Evolutionary conservation across 2,797 vertebrate genomes (phyloP).

Genomic region (Micropoecilia bifurca): DNA sequence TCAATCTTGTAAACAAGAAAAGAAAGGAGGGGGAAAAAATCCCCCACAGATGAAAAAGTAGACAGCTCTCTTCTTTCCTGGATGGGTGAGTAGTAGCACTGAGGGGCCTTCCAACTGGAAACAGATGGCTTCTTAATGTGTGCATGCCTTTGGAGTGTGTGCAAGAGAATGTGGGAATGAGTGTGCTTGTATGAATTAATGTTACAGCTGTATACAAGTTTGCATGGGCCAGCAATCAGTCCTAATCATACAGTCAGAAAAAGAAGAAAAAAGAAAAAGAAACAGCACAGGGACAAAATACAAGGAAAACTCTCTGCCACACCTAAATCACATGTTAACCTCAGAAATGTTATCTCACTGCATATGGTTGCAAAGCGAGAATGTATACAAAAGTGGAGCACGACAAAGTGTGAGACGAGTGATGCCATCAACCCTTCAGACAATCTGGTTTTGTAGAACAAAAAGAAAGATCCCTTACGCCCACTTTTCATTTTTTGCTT

Average conservation of each 20-base stretch:
- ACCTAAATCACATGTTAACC: constrained; percentile 39
- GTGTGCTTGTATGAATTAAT: constrained; percentile 44
- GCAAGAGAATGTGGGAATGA: constrained; percentile 37
- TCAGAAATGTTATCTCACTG: constrained; percentile 21
- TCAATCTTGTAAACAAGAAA: constrained; percentile 51
- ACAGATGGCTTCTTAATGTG: constrained; percentile 82
- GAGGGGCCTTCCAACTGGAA: constrained; percentile 80
- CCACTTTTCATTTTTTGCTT: constrained; percentile 47
- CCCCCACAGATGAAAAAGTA: constrained; percentile 69
- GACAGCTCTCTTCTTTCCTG: constrained; percentile 77
- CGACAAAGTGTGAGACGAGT: constrained; percentile 50
- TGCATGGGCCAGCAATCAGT: constrained; percentile 36
- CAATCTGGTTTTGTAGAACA: constrained; percentile 49
- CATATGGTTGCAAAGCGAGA: constrained; percentile 35
- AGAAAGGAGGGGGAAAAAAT: constrained; percentile 59
- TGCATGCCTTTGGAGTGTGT: constrained; percentile 62
- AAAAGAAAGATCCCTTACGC: constrained; percentile 30
- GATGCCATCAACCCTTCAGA: constrained; percentile 53
- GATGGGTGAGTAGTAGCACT: constrained; percentile 69
- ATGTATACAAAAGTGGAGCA: constrained; percentile 30
- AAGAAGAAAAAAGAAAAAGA: constrained; percentile 1
- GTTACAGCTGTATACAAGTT: constrained; percentile 31
- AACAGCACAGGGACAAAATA: constrained; percentile 20
- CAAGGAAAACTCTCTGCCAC: constrained; percentile 24
- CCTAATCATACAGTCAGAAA: constrained; percentile 13